Conservation (phyloP, 2,888 invertebrate species). For the Drosophila sordidula region DNA sequence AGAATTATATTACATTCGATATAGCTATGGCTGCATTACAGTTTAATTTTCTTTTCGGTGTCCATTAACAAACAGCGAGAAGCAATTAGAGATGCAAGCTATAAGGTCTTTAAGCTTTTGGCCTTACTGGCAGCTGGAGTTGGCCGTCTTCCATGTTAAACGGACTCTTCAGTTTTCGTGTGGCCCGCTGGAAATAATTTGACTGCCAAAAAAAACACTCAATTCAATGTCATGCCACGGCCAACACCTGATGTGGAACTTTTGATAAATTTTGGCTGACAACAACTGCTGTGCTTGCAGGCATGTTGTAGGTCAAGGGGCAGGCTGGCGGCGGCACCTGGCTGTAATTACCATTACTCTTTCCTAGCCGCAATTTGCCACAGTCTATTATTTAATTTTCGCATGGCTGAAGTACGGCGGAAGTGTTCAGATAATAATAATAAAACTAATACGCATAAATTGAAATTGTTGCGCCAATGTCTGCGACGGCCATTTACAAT, state of each 20-base stretch:
- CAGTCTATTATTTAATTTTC: slow-evolving; percentile 58
- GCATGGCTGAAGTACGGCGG: slow-evolving; percentile 22
- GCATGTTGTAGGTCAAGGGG: not conserved
- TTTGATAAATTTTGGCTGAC: slow-evolving; percentile 12
- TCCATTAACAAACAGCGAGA: not conserved
- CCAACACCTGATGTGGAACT: not conserved
- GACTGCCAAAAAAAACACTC: slow-evolving; percentile 6
- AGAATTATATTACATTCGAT: not conserved
- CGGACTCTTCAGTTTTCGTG: not conserved
- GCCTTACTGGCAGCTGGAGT: not conserved
- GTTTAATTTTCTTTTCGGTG: not conserved
- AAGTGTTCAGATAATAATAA: slow-evolving; percentile 55
- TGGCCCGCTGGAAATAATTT: not conserved
- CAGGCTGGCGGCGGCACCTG: slow-evolving; percentile 9
- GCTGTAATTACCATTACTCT: slow-evolving; percentile 30
- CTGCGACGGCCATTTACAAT: slow-evolving; percentile 39
- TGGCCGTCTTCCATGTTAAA: not conserved
- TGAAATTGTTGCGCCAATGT: slow-evolving; percentile 46
- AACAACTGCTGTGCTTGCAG: not conserved
- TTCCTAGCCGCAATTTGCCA: slow-evolving; percentile 30
- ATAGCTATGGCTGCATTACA: not conserved
- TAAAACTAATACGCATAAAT: slow-evolving; percentile 49
- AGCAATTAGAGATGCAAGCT: not conserved
- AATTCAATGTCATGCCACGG: slow-evolving; percentile 5
- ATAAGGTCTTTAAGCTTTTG: not conserved